phyloP scores from a whole-genome alignment of 2,113 vertebrate species.

The Phasianus colchicus region DNA sequence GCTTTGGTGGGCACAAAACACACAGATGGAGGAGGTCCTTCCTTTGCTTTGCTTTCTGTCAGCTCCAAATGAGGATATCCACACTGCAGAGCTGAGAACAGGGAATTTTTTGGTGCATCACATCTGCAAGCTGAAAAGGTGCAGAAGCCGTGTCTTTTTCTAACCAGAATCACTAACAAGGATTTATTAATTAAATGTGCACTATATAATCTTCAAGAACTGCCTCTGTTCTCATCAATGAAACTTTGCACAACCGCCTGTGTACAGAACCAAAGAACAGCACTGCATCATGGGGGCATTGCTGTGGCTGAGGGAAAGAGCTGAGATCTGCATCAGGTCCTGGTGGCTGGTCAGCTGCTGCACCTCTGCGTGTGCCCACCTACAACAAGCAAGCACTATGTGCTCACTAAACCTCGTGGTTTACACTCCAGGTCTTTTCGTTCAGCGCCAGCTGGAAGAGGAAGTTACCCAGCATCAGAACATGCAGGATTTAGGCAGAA shows the following conservation, averaged over 20 bases:
- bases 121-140: not conserved
- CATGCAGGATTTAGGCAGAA: conserved; percentile 26
- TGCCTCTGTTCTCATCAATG: not conserved
- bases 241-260: not conserved
- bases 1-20: not conserved
- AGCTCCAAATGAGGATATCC: not conserved
- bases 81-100: not conserved
- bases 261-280: not conserved
- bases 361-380: not conserved
- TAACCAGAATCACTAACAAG: not conserved
- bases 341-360: not conserved
- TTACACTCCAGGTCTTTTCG: not conserved
- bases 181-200: not conserved
- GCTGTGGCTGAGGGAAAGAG: not conserved
- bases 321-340: not conserved
- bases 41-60: not conserved
- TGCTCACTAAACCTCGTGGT: not conserved
- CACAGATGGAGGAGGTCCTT: not conserved
- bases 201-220: not conserved
- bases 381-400: not conserved
- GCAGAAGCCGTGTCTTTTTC: not conserved
- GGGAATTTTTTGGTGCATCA: not conserved
- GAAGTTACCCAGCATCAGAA: not conserved
- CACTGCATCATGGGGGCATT: not conserved
- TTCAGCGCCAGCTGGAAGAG: not conserved